These are phyloP conservation scores for Acrocephalus scirpaceus DNA, from an alignment of 2,797 vertebrate genomes.

Conservation along the genomic window DNA sequence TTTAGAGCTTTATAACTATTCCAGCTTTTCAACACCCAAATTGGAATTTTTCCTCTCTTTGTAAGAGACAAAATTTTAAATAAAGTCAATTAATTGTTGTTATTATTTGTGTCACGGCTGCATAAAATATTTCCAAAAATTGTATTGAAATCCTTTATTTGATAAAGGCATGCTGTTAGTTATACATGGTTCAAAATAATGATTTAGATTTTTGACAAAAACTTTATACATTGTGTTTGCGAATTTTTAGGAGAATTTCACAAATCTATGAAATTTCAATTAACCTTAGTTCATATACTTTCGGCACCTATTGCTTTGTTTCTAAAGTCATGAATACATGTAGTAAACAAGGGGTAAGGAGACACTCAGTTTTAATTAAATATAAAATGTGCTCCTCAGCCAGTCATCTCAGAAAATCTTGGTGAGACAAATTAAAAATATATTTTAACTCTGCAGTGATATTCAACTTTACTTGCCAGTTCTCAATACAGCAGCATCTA, in stretches of 20 bases:
- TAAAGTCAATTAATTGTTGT: neutral
- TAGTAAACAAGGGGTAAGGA: neutral
- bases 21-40: neutral
- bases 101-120: neutral
- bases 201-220: neutral
- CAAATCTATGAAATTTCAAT: neutral
- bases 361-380: neutral
- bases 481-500: neutral
- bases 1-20: neutral
- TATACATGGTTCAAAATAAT: neutral
- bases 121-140: neutral
- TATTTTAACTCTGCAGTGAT: neutral
- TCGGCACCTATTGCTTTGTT: neutral
- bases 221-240: neutral
- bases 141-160: neutral
- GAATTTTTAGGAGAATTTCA: neutral
- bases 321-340: neutral
- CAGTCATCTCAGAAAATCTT: neutral
- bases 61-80: neutral
- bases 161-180: neutral
- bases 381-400: neutral
- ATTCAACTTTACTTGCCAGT: neutral
- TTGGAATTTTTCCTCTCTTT: neutral
- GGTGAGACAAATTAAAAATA: neutral
- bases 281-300: neutral